Percentiles rank a stretch among this genome's conserved stretches.
Conservation (phyloP, 2,888 invertebrate species). For the Stenodema calcarata region DNA sequence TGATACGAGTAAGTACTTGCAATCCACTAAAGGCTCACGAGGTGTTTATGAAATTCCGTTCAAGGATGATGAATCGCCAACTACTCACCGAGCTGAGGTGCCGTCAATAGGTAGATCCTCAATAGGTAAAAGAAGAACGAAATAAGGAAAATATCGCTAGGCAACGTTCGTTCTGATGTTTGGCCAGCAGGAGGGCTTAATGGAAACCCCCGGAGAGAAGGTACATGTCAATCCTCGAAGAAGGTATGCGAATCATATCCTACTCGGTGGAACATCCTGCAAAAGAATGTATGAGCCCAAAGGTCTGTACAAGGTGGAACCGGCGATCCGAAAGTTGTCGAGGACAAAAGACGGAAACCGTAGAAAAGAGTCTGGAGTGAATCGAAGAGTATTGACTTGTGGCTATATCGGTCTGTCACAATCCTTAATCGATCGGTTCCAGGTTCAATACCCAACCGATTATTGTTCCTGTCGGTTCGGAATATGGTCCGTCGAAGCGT, state of each 20-base stretch:
- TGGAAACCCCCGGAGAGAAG: background rate
- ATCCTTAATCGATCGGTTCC: conserved; percentile 53
- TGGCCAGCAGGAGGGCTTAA: background rate
- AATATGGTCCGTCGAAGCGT: conserved; percentile 26
- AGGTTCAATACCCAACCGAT: conserved; percentile 47
- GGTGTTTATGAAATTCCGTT: no score
- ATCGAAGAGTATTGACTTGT: conserved; percentile 53
- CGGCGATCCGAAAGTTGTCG: background rate
- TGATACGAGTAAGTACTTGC: no score
- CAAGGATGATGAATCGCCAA: no score
- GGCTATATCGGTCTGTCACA: conserved; percentile 53
- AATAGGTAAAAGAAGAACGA: no score
- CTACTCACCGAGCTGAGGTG: no score
- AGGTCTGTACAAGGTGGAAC: background rate
- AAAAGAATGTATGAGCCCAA: background rate
- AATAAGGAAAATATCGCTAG: no score
- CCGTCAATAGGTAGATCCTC: no score
- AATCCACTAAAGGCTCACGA: no score
- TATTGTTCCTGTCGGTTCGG: conserved; percentile 32
- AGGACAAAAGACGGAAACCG: conserved; percentile 3
- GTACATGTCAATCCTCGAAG: background rate
- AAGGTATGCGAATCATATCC: background rate
- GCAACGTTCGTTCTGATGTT: no score
- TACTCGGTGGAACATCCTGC: background rate
- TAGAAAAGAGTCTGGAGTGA: background rate